These are phyloP conservation scores for Elephas maximus DNA, from an alignment of 2,113 vertebrate genomes.

Conservation along the genomic window DNA sequence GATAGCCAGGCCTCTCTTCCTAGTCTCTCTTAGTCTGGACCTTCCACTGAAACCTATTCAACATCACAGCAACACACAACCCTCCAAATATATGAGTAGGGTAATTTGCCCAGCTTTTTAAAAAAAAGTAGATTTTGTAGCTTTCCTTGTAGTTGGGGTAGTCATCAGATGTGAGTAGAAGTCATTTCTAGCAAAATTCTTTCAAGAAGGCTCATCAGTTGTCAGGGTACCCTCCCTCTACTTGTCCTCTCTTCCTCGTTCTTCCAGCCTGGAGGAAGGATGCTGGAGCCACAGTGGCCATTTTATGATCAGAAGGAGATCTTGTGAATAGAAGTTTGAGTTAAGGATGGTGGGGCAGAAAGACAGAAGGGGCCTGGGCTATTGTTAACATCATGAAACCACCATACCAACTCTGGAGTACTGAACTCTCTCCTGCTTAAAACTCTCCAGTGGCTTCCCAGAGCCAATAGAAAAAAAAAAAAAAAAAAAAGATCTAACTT, in stretches of 20 bases:
- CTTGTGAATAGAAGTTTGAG: neutral
- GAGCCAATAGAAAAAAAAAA: neutral
- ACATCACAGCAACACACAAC: neutral
- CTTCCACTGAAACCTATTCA: neutral
- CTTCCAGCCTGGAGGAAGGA: neutral
- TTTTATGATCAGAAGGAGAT: neutral
- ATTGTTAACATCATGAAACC: neutral
- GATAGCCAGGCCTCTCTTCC: neutral
- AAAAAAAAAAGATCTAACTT: neutral
- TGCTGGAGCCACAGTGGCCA: neutral
- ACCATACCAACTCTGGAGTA: neutral
- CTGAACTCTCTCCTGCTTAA: neutral
- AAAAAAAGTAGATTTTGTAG: neutral
- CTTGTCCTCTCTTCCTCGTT: neutral
- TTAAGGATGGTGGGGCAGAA: neutral
- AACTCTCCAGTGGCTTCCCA: neutral
- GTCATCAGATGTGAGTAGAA: neutral
- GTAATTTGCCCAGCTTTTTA: neutral
- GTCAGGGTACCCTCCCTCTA: neutral
- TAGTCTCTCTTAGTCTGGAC: neutral
- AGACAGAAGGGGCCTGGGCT: fast-evolving
- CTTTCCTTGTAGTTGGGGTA: neutral
- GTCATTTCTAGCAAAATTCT: neutral
- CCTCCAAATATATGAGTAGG: neutral
- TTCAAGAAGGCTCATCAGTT: neutral